Evolutionary conservation across 2,113 vertebrate species (phyloP), one percentile per base, ranked within the genome.

Genomic region (Actenoides hombroni): DNA sequence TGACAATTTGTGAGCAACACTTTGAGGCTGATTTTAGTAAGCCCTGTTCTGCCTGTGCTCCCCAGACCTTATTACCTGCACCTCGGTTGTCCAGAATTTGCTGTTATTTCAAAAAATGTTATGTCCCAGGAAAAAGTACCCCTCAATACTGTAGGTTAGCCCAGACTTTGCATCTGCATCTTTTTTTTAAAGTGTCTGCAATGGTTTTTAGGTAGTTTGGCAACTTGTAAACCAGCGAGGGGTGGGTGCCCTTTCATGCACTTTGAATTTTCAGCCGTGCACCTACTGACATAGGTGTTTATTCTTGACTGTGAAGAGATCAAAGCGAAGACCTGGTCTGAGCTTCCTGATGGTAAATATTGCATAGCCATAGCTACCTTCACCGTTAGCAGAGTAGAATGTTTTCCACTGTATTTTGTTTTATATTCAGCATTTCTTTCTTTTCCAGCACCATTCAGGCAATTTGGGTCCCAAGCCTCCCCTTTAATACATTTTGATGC

Each of bases 1-100:
- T 81, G 86, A 70, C 86, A 95, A 86, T 67, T 92, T 92, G 92
- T 83, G 69, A 96, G 73, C 1, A 11, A 70, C 48, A 40, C 73
- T 93, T 63, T 2, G 3, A 78, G 42, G 56, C 57, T 89, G 83
- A 75, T 92, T 95, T 88, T 39, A 68, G 51, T 57, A 81, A 83
- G 59, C 17, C 56, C 3, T 1, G 19, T 70, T 69, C 80, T 92
- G 86, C 40, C 64, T 56, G 63, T 1, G 3, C 68, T 87, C 78
- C 74, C 61, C 82, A 90, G 51, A 10, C 20, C 31, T 83, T 65
- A 44, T 88, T 65, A 77, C 31, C 14, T 4, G 1, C 1, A 1
- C 44, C 35, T 75, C 26, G 33, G 18, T 39, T 48, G 33, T 28
- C 61, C 26, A 71, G 49, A 81, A 37, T 64, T n/a, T 78, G 56